Conservation (phyloP, 1,140 invertebrate genomes). For the Sesamia nonagrioides region DNA sequence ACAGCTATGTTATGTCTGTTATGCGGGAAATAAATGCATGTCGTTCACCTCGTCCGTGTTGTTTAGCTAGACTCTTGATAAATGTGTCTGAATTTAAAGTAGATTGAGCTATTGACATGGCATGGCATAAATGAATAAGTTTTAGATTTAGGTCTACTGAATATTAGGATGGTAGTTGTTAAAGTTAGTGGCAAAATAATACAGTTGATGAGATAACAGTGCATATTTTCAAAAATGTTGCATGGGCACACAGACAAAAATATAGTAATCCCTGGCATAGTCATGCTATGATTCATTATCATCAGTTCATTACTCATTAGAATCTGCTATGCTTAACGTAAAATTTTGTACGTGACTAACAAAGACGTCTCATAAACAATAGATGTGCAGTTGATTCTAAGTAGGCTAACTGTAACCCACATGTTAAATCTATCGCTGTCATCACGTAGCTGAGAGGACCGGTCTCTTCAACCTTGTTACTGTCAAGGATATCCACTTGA, state of each 20-base stretch:
- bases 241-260: neutral
- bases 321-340: neutral
- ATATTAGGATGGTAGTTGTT: neutral
- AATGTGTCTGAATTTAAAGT: neutral
- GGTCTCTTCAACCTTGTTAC: constrained; percentile 72
- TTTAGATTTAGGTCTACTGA: neutral
- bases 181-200: neutral
- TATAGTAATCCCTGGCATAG: neutral
- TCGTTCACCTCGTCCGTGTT: neutral
- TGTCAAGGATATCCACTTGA: constrained; percentile 79
- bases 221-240: too few relatives aligned
- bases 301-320: neutral
- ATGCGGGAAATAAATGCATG: too few relatives aligned
- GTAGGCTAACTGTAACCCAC: neutral
- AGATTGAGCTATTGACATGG: neutral
- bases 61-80: neutral
- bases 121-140: neutral
- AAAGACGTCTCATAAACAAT: constrained; percentile 20
- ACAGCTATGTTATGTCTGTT: too few relatives aligned
- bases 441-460: constrained; percentile 30
- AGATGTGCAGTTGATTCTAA: constrained; percentile 11
- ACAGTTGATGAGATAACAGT: too few relatives aligned
- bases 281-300: constrained; percentile 4
- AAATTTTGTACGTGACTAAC: constrained; percentile 3
- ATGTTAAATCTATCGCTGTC: constrained; percentile 22